phyloP scores from a whole-genome alignment of 53 echinoderm and acorn worm species.

The Hippasteria phrygiana region DNA sequence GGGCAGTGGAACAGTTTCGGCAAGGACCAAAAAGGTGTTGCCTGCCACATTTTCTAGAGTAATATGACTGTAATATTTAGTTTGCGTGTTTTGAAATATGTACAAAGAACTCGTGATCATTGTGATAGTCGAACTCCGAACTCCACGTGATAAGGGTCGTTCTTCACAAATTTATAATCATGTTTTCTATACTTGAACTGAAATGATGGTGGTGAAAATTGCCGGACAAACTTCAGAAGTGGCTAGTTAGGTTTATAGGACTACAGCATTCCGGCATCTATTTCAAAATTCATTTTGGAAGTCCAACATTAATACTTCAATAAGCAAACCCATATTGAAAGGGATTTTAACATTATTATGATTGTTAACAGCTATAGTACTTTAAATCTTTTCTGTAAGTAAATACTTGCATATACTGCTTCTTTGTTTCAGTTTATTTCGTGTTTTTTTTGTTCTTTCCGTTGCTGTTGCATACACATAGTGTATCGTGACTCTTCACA shows the following conservation, averaged over 20 bases:
- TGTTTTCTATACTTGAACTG: background rate
- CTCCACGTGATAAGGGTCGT: too few relatives aligned
- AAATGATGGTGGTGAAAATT: background rate
- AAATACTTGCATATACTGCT: constrained; percentile 71
- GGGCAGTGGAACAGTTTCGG: background rate
- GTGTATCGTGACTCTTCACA: constrained; percentile 57
- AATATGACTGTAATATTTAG: too few relatives aligned
- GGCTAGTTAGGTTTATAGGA: constrained; percentile 8
- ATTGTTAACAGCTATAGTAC: constrained; percentile 65
- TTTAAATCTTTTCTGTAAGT: constrained; percentile 60
- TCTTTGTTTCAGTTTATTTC: constrained; percentile 69
- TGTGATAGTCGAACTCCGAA: too few relatives aligned
- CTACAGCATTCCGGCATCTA: constrained; percentile 44
- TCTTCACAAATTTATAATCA: background rate
- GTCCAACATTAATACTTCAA: constrained; percentile 64
- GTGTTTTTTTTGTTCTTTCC: constrained; percentile 57
- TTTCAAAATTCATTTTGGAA: constrained; percentile 63
- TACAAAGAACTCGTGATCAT: too few relatives aligned
- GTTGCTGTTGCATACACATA: constrained; percentile 57
- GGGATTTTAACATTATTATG: constrained; percentile 66
- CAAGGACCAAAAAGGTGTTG: background rate
- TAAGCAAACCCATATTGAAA: constrained; percentile 68
- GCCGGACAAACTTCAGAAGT: constrained; percentile 30
- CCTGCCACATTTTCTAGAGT: background rate
- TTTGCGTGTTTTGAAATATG: too few relatives aligned